phyloP scores from a whole-genome alignment of 2,113 vertebrate species.

The Vulpes lagopus region DNA sequence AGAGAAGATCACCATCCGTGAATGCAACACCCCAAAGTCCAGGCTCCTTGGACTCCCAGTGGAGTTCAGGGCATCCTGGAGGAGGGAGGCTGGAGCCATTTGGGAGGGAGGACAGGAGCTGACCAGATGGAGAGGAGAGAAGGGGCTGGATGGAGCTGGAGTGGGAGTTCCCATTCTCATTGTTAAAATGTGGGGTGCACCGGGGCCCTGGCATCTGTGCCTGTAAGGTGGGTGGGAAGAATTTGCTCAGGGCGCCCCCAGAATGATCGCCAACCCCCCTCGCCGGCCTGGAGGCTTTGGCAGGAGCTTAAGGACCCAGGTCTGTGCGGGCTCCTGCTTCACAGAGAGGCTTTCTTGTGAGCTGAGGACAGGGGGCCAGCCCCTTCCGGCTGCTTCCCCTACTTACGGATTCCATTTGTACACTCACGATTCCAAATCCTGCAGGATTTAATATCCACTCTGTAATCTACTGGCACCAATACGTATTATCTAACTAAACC shows the following conservation, averaged over 20 bases:
- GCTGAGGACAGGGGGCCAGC: background rate
- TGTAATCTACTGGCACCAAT: conserved; percentile 90
- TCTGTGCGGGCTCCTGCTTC: background rate
- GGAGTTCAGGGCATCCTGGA: background rate
- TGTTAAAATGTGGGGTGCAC: background rate
- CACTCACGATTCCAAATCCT: conserved; percentile 85
- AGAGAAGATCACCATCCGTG: background rate
- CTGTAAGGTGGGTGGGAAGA: background rate
- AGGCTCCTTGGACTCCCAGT: background rate
- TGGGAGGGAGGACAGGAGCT: background rate
- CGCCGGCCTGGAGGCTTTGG: background rate
- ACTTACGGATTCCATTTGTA: conserved; percentile 84
- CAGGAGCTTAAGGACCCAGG: background rate
- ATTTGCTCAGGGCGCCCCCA: background rate
- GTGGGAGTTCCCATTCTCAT: background rate
- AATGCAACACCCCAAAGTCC: accelerated
- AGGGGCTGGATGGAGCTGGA: background rate
- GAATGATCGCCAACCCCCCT: background rate
- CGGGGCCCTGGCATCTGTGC: background rate
- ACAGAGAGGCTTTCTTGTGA: background rate
- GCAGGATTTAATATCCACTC: conserved; percentile 90
- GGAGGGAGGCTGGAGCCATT: background rate
- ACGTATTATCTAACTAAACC: conserved; percentile 90
- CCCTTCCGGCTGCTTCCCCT: conserved; percentile 64
- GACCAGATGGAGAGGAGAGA: background rate